A percentile compares a stretch with the other conserved stretches of the same genome.
Conservation (phyloP, 2,888 invertebrate species). For the Athalia circularis region DNA sequence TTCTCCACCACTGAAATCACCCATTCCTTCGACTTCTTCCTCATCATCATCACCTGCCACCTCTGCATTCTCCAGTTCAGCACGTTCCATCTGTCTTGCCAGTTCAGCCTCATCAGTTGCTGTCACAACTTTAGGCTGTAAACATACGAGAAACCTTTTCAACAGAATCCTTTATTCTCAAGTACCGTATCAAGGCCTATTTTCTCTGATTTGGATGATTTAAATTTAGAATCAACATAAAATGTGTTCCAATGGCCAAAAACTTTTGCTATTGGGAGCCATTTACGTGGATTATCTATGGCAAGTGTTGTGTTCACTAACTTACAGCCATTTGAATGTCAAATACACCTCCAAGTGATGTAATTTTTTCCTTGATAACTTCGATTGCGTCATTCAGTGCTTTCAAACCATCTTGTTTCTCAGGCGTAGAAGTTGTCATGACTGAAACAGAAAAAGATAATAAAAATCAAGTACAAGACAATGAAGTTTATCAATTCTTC, state of each 20-base stretch:
- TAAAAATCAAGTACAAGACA: constrained; percentile 33
- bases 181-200: no score
- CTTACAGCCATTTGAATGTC: constrained; percentile 95
- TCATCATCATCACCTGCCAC: constrained; percentile 93
- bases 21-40: constrained; percentile 83
- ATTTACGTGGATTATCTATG: not conserved
- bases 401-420: constrained; percentile 94
- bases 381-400: constrained; percentile 93
- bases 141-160: constrained; percentile 46
- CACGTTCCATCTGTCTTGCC: constrained; percentile 93
- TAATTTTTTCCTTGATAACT: constrained; percentile 89
- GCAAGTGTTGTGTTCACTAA: constrained; percentile 52
- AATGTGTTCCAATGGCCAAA: no score
- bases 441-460: constrained; percentile 76
- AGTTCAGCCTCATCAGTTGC: constrained; percentile 98
- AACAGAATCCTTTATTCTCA: no score
- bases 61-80: constrained; percentile 96
- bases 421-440: constrained; percentile 98
- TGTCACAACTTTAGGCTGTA: constrained; percentile 96
- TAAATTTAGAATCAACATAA: no score
- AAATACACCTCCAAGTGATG: constrained; percentile 91
- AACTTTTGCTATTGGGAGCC: not conserved
- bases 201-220: no score
- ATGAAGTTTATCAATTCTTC: not conserved
- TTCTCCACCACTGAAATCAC: constrained; percentile 74